Evolutionary conservation across 2,113 vertebrate species (phyloP).

Genomic region (Gasterosteus nipponicus): DNA sequence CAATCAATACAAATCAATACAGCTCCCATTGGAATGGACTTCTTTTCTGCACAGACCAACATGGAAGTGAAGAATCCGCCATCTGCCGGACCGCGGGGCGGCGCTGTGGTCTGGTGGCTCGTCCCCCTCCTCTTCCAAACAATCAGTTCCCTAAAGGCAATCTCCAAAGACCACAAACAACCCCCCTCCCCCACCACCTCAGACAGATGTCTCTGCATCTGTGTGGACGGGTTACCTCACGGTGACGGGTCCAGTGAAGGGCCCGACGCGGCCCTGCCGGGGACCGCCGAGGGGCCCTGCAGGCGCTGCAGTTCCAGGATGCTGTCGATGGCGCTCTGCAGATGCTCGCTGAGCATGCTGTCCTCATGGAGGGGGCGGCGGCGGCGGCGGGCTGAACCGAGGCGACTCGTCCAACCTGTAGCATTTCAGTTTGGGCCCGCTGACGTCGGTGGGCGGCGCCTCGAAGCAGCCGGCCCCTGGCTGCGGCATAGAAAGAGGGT

Average conservation of each 20-base stretch:
- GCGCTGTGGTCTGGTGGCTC: too few relatives aligned
- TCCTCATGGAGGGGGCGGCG: slow-evolving; percentile 72
- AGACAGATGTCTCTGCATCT: slow-evolving; percentile 14
- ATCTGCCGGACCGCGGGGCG: slow-evolving; percentile 57
- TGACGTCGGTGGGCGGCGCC: slow-evolving; percentile 58
- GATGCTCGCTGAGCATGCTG: slow-evolving; percentile 81
- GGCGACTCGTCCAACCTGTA: slow-evolving; percentile 54
- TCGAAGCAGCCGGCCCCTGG: slow-evolving; percentile 41
- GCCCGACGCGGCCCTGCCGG: slow-evolving; percentile 54
- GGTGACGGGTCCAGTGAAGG: slow-evolving; percentile 77
- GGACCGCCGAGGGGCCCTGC: slow-evolving; percentile 75
- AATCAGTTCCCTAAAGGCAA: slow-evolving; percentile 41
- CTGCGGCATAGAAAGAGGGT: slow-evolving; percentile 37
- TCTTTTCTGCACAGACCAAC: slow-evolving; percentile 70
- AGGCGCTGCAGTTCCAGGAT: slow-evolving; percentile 84
- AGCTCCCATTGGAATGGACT: slow-evolving; percentile 74
- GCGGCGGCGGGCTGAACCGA: slow-evolving; percentile 34
- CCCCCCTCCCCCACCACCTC: slow-evolving; percentile 12
- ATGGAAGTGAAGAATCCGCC: slow-evolving; percentile 76
- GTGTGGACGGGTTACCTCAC: slow-evolving; percentile 56
- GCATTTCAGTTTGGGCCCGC: slow-evolving; percentile 71
- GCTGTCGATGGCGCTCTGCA: slow-evolving; percentile 87
- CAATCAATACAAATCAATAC: slow-evolving; percentile 69
- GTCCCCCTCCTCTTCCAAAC: slow-evolving; percentile 12
- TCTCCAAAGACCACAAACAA: slow-evolving; percentile 37